These are phyloP conservation scores for Drosophila suboccidentalis DNA, from an alignment of 2,888 invertebrate species.

Conservation along the genomic window DNA sequence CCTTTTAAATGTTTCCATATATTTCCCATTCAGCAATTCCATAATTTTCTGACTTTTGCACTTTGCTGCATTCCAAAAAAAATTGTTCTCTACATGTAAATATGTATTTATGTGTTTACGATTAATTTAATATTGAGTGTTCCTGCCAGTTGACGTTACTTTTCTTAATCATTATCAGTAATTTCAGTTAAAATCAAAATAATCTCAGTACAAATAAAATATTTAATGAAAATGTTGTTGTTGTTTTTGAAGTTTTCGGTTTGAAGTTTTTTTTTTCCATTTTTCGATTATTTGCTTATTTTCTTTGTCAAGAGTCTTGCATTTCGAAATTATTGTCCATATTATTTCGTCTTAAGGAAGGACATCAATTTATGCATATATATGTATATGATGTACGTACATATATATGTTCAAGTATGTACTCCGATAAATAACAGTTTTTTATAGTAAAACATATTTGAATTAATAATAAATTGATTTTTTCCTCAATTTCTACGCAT, in stretches of 20 bases:
- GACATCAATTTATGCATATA: background rate
- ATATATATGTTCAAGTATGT: no score
- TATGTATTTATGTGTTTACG: background rate
- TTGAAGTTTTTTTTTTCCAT: background rate
- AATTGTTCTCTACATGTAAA: background rate
- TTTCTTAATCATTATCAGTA: background rate
- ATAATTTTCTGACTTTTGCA: background rate
- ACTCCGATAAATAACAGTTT: no score
- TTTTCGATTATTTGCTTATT: background rate
- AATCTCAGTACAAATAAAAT: background rate
- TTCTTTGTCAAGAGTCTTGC: background rate
- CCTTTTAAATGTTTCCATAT: background rate
- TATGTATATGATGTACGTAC: background rate
- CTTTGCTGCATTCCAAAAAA: background rate
- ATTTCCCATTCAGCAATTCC: background rate
- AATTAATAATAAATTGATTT: no score
- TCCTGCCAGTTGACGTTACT: no score
- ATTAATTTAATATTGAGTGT: background rate
- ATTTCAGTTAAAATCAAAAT: background rate
- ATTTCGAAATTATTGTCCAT: slow-evolving; percentile 56
- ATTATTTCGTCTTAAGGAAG: slow-evolving; percentile 21
- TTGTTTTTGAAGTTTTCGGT: background rate
- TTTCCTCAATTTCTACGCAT: no score
- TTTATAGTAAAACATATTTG: no score
- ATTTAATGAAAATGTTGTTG: background rate